These are phyloP conservation scores for Miltochrista miniata DNA, from an alignment of 2,888 invertebrate genomes.

Conservation along the genomic window DNA sequence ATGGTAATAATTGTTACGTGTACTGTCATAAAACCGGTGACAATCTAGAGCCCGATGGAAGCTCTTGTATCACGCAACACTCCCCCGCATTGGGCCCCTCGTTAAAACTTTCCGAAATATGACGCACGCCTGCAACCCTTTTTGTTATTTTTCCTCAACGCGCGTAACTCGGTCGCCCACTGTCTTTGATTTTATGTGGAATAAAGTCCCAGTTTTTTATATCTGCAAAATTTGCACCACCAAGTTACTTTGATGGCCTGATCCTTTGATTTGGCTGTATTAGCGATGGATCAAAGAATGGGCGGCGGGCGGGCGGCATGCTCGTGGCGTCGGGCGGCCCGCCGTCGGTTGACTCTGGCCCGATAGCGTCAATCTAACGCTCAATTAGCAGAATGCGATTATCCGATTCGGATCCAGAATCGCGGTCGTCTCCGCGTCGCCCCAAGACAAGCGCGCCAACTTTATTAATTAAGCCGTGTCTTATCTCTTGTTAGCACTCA, in stretches of 20 bases:
- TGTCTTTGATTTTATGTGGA: constrained; percentile 54
- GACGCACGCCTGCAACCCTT: constrained; percentile 71
- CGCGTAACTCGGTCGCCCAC: constrained; percentile 52
- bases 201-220: constrained; percentile 39
- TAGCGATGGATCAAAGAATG: constrained; percentile 56
- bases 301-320: constrained; percentile 29
- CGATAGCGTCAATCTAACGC: constrained; percentile 83
- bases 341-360: constrained; percentile 51
- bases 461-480: constrained; percentile 84
- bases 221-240: constrained; percentile 33
- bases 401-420: constrained; percentile 78
- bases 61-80: constrained; percentile 63
- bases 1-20: constrained; percentile 31
- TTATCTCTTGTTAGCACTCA: constrained; percentile 84
- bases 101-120: constrained; percentile 76
- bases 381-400: constrained; percentile 82
- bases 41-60: constrained; percentile 66
- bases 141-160: constrained; percentile 62
- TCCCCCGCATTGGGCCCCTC: constrained; percentile 58
- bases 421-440: constrained; percentile 66
- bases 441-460: constrained; percentile 77
- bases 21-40: constrained; percentile 52
- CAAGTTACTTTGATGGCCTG: constrained; percentile 54
- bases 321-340: constrained; percentile 30
- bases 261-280: constrained; percentile 63